Base-by-base conservation (phyloP, 1,140 invertebrate genomes). In the Diabrotica virgifera region DNA sequence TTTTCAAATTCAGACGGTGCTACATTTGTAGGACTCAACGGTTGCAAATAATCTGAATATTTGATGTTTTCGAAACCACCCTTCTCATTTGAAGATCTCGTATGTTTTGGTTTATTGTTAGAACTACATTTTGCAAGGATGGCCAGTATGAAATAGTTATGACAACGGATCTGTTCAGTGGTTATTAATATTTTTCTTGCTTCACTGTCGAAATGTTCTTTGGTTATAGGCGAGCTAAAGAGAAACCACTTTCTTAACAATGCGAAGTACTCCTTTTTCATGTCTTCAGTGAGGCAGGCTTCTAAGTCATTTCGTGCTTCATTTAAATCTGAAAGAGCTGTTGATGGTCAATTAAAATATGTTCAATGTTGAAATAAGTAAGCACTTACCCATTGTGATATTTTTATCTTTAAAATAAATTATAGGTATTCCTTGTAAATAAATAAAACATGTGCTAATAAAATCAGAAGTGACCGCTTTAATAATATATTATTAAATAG, bases 101-200 rank as follows among this genome's bases (percentile, higher is more conserved):
- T 10, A 55, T 36, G 12, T 61, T 68, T 66, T 5, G 59, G 40
- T 36, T 50, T 59, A 24, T 61, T 63, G 5, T 66, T 70, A 38
- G 66, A 71, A 60, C 70, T 70, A 13, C 61, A 64, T 63, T 73
- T 75, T 9, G 59, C 37, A 11, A 73, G 59, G 6, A 74, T 60
- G 0, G 74, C 74, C 54, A 76, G 57, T 12, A 78, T 53, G 63
- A 75, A 77, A 46, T 69, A 53, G 55, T 77, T 77, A 52, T 78
- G 77, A 36, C 66, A 68, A 6, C 61, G 40, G 8, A 76, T 69
- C 60, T 78, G 75, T 52, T 78, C 77, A n/a, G 76, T 70, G 35
- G 65, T 76, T 8, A 63, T 36, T 11, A 78, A 62, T 13, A 77
- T 62, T 56, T 68, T 71, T 56, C 74, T 64, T 5, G 74, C 74